Evolutionary conservation across 1,140 invertebrate species (phyloP).

Genomic region (Drosophila novamexicana): DNA sequence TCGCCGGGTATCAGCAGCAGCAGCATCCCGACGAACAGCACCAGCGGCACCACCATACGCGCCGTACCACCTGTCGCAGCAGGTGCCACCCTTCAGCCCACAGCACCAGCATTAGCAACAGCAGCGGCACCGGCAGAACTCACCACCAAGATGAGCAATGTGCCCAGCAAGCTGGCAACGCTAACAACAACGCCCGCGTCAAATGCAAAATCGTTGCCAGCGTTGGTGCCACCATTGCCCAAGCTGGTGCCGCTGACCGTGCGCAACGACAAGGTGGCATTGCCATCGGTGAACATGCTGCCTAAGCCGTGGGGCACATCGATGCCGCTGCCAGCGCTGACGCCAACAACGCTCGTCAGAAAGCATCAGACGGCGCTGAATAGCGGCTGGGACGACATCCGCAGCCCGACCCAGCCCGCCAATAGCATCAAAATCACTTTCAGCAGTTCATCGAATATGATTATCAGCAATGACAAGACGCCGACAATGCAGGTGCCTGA

Average conservation of each 20-base stretch:
- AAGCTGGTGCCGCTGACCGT: constrained; percentile 2
- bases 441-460: not conserved
- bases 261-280: not conserved
- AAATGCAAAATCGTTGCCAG: not conserved
- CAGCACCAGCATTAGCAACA: not conserved
- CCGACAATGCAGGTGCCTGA: not conserved
- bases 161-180: not conserved
- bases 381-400: not conserved
- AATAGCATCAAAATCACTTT: not conserved
- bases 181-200: not conserved
- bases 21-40: not conserved
- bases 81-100: not conserved
- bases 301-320: not conserved
- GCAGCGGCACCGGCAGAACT: not conserved
- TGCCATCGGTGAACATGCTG: not conserved
- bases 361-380: not conserved
- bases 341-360: not conserved
- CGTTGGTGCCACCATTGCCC: not conserved
- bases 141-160: not conserved
- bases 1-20: not conserved
- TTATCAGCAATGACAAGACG: not conserved
- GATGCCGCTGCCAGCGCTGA: not conserved
- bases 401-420: not conserved
- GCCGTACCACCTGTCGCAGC: not conserved
- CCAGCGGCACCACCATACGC: not conserved